phyloP scores from a whole-genome alignment of 2,797 vertebrate genomes.

The Zalophus californianus region DNA sequence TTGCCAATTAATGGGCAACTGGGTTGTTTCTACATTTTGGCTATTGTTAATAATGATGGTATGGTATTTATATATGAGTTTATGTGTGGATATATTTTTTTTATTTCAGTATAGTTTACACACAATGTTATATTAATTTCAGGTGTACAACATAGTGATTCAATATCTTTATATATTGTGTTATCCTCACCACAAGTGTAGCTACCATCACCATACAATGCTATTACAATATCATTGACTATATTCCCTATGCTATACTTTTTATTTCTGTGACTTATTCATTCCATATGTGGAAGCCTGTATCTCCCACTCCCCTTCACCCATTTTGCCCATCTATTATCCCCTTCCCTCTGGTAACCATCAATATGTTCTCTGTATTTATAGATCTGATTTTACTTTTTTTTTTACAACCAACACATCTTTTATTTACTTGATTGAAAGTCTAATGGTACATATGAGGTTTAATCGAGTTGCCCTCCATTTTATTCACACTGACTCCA shows the following conservation, averaged over 20 bases:
- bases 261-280: not conserved
- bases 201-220: not conserved
- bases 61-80: not conserved
- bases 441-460: not conserved
- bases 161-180: not conserved
- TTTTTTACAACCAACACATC: not conserved
- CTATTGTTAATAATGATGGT: not conserved
- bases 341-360: not conserved
- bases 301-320: not conserved
- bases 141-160: not conserved
- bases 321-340: not conserved
- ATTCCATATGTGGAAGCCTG: not conserved
- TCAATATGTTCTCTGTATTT: not conserved
- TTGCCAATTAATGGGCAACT: constrained; percentile 16
- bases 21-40: not conserved
- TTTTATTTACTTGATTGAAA: constrained; percentile 30
- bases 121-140: not conserved
- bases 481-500: not conserved
- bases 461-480: not conserved
- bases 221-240: not conserved
- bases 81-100: not conserved
- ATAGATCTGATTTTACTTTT: not conserved
- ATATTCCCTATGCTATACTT: not conserved
- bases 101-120: not conserved
- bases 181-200: not conserved